Evolutionary conservation across 2,797 vertebrate genomes (phyloP), one percentile per base, ranked within the genome.

Genomic region (Leuciscus waleckii): DNA sequence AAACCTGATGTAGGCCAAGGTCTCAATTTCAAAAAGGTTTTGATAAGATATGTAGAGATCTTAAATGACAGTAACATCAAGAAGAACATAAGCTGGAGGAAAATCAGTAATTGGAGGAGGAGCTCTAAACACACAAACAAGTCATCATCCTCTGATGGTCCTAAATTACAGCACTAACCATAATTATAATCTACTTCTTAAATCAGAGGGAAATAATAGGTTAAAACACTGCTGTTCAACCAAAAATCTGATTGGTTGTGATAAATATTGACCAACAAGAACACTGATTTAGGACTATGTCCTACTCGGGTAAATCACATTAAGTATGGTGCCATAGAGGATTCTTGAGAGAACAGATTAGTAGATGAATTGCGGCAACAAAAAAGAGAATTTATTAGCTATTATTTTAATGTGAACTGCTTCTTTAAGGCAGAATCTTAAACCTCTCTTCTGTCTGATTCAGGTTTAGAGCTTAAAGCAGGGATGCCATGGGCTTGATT

Each of bases 401-500:
- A 41, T 71, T 32, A 43, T 69, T 37, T 81, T 21, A 43, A 11
- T 32, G 49, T 73, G n/a, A 61, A 41, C 39, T 29, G 35, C n/a
- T 73, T n/a, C 11, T 37, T 77, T 77, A 81, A 86, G 35, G 14
- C 58, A 35, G 74, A 89, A 71, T 3, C 67, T 29, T 71, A 41
- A 83, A 74, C 39, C 7, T 83, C 79, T 67, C 43, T 11, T 81
- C 79, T 78, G 56, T 75, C 35, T 84, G 43, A 78, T 65, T 41
- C 41, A 87, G 81, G 85, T 82, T 81, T 81, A 68, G 78, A 56
- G 81, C 68, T 89, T 90, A 89, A 81, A 88, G 81, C 23, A 19
- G 37, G 46, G 61, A 82, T 88, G 76, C 87, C 82, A 77, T 90
- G 85, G 91, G 85, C 90, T 87, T 91, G 86, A 89, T 89, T 89